Conservation (phyloP, 1,140 invertebrate genomes). For the Panulirus ornatus region DNA sequence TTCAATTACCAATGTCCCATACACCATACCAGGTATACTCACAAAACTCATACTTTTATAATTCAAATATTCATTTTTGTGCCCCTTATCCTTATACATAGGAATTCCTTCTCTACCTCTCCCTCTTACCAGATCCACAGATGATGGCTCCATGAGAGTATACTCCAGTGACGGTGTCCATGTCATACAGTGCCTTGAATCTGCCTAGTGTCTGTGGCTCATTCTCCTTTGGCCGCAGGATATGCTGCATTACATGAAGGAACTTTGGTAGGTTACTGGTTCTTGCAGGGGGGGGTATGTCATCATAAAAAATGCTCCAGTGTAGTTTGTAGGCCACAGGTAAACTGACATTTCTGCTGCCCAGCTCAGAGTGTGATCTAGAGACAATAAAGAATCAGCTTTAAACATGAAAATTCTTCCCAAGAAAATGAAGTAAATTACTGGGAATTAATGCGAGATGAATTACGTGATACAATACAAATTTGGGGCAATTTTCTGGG, state of each 20-base stretch:
- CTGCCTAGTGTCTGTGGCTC: neutral
- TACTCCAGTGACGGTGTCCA: neutral
- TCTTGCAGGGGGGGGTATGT: neutral
- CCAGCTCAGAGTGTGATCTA: neutral
- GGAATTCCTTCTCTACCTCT: too few species aligned
- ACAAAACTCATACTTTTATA: too few species aligned
- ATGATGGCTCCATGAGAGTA: neutral
- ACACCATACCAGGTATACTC: too few species aligned
- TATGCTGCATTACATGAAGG: neutral
- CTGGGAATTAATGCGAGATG: too few species aligned
- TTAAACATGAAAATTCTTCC: too few species aligned
- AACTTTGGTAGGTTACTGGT: neutral
- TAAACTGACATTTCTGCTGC: neutral
- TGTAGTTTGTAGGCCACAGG: neutral
- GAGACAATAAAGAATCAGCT: too few species aligned
- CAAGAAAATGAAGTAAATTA: too few species aligned
- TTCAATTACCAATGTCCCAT: too few species aligned
- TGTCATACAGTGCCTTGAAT: neutral
- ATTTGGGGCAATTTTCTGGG: too few species aligned
- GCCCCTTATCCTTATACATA: too few species aligned
- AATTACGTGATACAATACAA: too few species aligned
- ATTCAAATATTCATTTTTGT: too few species aligned
- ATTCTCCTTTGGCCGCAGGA: neutral
- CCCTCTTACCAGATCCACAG: neutral
- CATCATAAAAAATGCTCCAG: slow-evolving; percentile 14